Evolutionary conservation across 2,888 invertebrate species (phyloP).

Genomic region (Synanthedon vespiformis): DNA sequence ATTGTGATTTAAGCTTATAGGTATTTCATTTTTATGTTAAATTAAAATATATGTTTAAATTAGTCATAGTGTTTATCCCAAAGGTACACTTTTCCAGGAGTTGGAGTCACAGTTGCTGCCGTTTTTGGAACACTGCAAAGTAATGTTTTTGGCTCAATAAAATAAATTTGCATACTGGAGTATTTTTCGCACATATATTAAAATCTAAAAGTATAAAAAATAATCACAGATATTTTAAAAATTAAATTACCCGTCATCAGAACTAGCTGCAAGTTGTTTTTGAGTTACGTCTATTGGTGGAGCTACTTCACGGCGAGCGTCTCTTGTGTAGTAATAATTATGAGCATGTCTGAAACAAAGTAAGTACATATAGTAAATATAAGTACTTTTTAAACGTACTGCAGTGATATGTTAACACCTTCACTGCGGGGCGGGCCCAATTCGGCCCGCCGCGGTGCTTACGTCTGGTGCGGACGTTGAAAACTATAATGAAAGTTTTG

Average conservation of each 20-base stretch:
- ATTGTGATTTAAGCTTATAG: no score
- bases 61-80: constrained; percentile 69
- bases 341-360: constrained; percentile 68
- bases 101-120: constrained; percentile 46
- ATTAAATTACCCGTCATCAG: constrained; percentile 47
- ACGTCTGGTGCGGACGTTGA: no score
- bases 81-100: constrained; percentile 67
- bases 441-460: no score
- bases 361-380: background rate
- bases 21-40: no score
- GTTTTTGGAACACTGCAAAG: constrained; percentile 37
- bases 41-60: constrained; percentile 2
- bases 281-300: constrained; percentile 74
- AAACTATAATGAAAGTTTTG: no score
- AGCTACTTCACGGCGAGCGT: constrained; percentile 82
- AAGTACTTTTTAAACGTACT: no score
- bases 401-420: no score
- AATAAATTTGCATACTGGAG: no score
- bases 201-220: no score
- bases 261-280: constrained; percentile 41
- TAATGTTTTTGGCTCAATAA: background rate
- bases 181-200: no score
- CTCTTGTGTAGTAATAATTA: constrained; percentile 88
- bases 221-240: no score
- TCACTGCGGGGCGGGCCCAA: no score